Evolutionary conservation across 2,888 invertebrate species (phyloP), one percentile per base, ranked within the genome.

Genomic region (Dexiosoma caninum): DNA sequence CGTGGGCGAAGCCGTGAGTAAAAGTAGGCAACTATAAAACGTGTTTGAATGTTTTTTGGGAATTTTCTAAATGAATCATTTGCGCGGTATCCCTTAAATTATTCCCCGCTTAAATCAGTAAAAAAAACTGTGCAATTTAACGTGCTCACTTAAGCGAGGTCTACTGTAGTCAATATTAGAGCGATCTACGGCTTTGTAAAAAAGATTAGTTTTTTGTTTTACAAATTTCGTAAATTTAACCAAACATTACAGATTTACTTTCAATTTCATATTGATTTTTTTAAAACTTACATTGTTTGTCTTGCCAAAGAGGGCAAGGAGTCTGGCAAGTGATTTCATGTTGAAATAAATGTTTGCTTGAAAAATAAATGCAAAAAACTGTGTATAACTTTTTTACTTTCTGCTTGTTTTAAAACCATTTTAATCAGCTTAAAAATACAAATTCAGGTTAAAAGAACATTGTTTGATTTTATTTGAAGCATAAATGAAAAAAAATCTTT

Each of bases 401-500:
- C 46, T 40, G 10, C 8, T 57, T 55, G 46, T 49, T 51, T 53
- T 27, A 53, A 46, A 46, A 21, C 74, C 57, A 75, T 64, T 77
- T 72, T 80, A 80, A 80, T 71, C 76, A 80, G 80, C 80, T 80
- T 80, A 80, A 80, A 71, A 80, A 77, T 67, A 66, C 66, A 67
- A 74, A 80, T 80, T 76, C 67, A 66, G 80, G 80, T 80, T 62
- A 80, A 80, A 80, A 80, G 66, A 71, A 60, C 64, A 69, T 23
- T 32, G 40, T 53, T 67, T 67, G 53, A 16, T 53, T 67, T 67
- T 10, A 21, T 55, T 55, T 32, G 30, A 27, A 12, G 42, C 12
- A 21, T 40, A 55, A 32, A 55, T 8, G 44, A 23, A 46, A 70
- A 46, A 7, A 37, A 44, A 0, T 40, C 16, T 37, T 37, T 71